A percentile compares a stretch with the other conserved stretches of the same genome.
phyloP scores from a whole-genome alignment of 2,113 vertebrate species.

The Poeciliopsis occidentalis region DNA sequence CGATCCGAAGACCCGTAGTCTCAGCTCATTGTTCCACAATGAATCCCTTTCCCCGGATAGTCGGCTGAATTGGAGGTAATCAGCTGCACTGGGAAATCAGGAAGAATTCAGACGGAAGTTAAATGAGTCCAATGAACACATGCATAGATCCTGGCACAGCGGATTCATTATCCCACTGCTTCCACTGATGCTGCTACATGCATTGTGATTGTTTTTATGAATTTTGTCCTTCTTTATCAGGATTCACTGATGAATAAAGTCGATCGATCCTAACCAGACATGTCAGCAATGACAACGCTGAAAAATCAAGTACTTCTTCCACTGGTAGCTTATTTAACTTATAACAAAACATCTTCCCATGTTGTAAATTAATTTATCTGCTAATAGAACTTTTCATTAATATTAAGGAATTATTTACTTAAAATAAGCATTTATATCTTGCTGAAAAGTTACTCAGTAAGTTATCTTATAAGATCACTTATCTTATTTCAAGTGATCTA shows the following conservation, averaged over 20 bases:
- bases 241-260: constrained; percentile 23
- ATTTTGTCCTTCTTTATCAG: constrained; percentile 33
- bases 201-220: constrained; percentile 13
- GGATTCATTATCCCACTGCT: constrained; percentile 28
- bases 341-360: no score
- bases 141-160: constrained; percentile 20
- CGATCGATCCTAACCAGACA: constrained; percentile 2
- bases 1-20: constrained; percentile 31
- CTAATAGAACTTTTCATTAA: no score
- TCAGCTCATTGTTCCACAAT: constrained; percentile 41
- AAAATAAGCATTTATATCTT: no score
- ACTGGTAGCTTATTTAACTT: no score
- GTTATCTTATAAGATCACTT: no score
- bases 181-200: constrained; percentile 43
- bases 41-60: constrained; percentile 49
- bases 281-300: constrained; percentile 1
- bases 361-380: no score
- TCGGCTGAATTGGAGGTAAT: constrained; percentile 62
- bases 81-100: constrained; percentile 49
- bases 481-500: no score
- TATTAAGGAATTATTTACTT: no score
- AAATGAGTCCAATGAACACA: constrained; percentile 51
- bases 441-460: no score
- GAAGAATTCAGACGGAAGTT: constrained; percentile 52
- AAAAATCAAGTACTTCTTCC: no score